A percentile compares a stretch with the other conserved stretches of the same genome.
Evolutionary conservation across 2,113 vertebrate species (phyloP).

Genomic region (Gobius niger): DNA sequence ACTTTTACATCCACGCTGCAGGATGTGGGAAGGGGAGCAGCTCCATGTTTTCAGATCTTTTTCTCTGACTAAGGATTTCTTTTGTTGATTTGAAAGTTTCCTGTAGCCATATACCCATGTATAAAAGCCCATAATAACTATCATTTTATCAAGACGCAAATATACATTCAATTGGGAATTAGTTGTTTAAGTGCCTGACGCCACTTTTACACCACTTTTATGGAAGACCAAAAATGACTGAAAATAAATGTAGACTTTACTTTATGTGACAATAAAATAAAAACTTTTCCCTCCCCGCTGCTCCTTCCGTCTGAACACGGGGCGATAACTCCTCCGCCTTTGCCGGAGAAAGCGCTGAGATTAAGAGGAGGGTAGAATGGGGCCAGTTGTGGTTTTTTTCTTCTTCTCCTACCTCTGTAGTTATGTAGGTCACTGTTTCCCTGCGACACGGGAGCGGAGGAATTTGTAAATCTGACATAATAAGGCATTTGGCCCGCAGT

Average conservation of each 20-base stretch:
- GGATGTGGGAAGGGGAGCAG: not conserved
- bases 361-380: conserved; percentile 75
- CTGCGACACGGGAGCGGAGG: conserved; percentile 75
- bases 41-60: not conserved
- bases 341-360: conserved; percentile 64
- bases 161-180: too few relatives aligned
- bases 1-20: conserved; percentile 6
- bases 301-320: conserved; percentile 73
- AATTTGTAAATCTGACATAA: conserved; percentile 86
- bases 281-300: conserved; percentile 32
- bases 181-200: too few relatives aligned
- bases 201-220: too few relatives aligned
- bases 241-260: too few relatives aligned
- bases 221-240: too few relatives aligned
- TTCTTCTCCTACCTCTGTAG: conserved; percentile 69
- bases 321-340: conserved; percentile 71
- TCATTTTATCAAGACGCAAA: too few relatives aligned
- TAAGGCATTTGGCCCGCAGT: conserved; percentile 77
- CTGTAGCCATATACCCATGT: too few relatives aligned
- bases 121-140: too few relatives aligned
- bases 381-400: conserved; percentile 77
- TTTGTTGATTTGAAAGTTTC: too few relatives aligned
- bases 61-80: too few relatives aligned
- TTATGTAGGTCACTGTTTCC: conserved; percentile 88
- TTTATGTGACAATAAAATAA: not conserved